Conservation (phyloP, 2,113 vertebrate species). For the Antechinus stuartii region DNA sequence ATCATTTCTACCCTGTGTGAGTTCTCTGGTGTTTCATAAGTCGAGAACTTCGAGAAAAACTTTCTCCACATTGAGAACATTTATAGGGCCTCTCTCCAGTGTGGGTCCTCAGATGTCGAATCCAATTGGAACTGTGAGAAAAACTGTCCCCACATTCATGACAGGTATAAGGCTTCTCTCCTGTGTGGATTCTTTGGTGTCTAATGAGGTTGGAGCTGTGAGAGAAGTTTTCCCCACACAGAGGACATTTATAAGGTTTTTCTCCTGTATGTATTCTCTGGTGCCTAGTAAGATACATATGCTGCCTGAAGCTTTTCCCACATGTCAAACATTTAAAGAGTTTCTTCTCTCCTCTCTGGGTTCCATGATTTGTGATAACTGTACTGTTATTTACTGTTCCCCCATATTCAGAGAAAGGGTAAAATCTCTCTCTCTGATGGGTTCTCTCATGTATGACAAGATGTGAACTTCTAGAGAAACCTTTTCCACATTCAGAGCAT, state of each 20-base stretch:
- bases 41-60: conserved; percentile 81
- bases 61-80: conserved; percentile 81
- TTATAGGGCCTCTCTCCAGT: conserved; percentile 82
- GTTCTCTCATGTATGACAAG: conserved; percentile 78
- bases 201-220: conserved; percentile 79
- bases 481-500: conserved; percentile 78
- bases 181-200: conserved; percentile 82
- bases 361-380: conserved; percentile 53
- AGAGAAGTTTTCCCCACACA: conserved; percentile 75
- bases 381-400: conserved; percentile 54
- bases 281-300: conserved; percentile 78
- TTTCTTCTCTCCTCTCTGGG: conserved; percentile 68
- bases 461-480: conserved; percentile 76
- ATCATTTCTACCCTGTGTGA: conserved; percentile 74
- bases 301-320: conserved; percentile 79
- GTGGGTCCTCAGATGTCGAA: conserved; percentile 81
- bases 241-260: conserved; percentile 75
- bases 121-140: conserved; percentile 81
- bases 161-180: conserved; percentile 81
- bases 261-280: conserved; percentile 78
- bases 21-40: conserved; percentile 82
- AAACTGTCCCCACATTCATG: conserved; percentile 80
- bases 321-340: conserved; percentile 68
- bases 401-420: conserved; percentile 73
- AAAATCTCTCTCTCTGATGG: conserved; percentile 75